Evolutionary conservation across 2,888 invertebrate species (phyloP).

Genomic region (Agrotis segetum): DNA sequence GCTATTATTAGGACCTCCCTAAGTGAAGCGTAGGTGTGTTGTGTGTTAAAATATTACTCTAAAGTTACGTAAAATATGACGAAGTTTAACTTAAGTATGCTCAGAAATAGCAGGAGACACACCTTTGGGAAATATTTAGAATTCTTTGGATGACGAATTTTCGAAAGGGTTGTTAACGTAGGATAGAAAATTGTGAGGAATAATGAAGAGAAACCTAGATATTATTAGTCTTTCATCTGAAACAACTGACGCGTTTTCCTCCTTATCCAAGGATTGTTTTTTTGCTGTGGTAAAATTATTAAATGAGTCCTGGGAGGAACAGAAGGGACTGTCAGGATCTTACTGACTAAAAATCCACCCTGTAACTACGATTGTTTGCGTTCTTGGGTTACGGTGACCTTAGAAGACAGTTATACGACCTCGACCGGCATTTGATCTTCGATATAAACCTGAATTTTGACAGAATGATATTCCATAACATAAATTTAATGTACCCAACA

Average conservation of each 20-base stretch:
- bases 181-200: too few relatives aligned
- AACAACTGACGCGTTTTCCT: not conserved
- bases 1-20: not conserved
- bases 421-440: too few relatives aligned
- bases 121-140: conserved; percentile 10
- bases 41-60: conserved; percentile 28
- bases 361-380: too few relatives aligned
- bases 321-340: too few relatives aligned
- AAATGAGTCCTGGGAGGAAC: too few relatives aligned
- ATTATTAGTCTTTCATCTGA: too few relatives aligned
- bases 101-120: not conserved
- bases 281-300: too few relatives aligned
- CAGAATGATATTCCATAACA: not conserved
- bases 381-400: too few relatives aligned
- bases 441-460: not conserved
- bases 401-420: too few relatives aligned
- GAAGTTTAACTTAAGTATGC: conserved; percentile 24
- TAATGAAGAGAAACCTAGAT: not conserved
- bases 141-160: conserved; percentile 1
- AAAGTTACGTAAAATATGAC: conserved; percentile 8
- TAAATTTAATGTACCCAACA: not conserved
- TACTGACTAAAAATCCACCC: too few relatives aligned
- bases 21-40: conserved; percentile 14
- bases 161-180: not conserved
- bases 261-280: not conserved